Base-by-base conservation (phyloP, 2,797 vertebrate genomes). In the Melanotaenia boesemani region DNA sequence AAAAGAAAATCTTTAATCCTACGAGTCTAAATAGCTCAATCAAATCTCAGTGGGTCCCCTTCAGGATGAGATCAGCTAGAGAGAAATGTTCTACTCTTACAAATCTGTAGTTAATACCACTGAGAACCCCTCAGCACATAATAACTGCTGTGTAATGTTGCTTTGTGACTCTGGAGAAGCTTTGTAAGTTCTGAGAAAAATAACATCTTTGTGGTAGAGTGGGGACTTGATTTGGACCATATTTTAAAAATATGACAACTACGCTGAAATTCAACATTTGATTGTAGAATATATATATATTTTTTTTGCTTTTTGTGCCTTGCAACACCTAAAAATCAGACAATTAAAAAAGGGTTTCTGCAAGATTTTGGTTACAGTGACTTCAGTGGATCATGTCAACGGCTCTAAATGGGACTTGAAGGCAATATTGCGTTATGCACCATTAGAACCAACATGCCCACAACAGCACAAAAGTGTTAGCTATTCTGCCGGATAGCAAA, bases 1-100 rank as follows among this genome's bases (percentile, higher is more conserved):
- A 7, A n/a, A 54, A 63, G 48, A 5, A 3, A 48, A 56, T 1
- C 16, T 64, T 72, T 52, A 48, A 73, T 39, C 6, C 48, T 13
- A 2, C 36, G 26, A 46, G 62, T 70, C 64, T 37, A 24, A 71
- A 50, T 56, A 15, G 36, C 34, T 52, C n/a, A 63, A 34, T 22
- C 55, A 44, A 7, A 15, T 58, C 48, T 56, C 54, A 32, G 6
- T 15, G 32, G 44, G 15, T 6, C 5, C 30, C 30, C 22, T 52
- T 50, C 6, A 67, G 32, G 22, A 28, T 30, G 16, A 48, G n/a
- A 59, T 44, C 10, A 56, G 18, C 16, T 26, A 7, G n/a, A 39
- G 36, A 59, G 16, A 24, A 0, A n/a, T 62, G 22, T 57, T 57
- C 26, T 22, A 26, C 26, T 46, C 39, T 16, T 15, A 10, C 12